Evolutionary conservation across 2,888 invertebrate genomes (phyloP).

Genomic region (Philereme vetulata): DNA sequence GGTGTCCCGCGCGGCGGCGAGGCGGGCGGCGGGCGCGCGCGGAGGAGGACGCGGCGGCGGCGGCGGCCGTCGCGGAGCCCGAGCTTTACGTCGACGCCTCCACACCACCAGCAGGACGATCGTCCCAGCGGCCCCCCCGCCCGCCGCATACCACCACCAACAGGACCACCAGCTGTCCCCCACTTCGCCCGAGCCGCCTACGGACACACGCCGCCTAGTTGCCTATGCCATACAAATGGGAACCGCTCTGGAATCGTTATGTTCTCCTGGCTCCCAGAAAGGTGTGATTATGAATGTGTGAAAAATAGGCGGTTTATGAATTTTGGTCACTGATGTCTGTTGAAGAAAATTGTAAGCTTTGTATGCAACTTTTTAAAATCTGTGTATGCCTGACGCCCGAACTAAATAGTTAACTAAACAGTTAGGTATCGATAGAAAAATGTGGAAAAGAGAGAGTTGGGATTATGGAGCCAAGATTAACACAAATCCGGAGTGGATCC

Average conservation of each 20-base stretch:
- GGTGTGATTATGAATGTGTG: background rate
- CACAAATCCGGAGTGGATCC: slow-evolving; percentile 25
- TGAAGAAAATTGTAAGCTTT: background rate
- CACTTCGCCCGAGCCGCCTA: slow-evolving; percentile 47
- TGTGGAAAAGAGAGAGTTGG: background rate
- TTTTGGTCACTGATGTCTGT: background rate
- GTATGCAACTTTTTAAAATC: background rate
- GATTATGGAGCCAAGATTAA: slow-evolving; percentile 28
- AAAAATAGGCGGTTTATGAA: too few species aligned
- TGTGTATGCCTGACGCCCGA: background rate
- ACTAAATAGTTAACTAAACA: background rate
- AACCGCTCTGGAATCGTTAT: slow-evolving; percentile 24
- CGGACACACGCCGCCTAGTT: slow-evolving; percentile 54
- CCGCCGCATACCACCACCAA: slow-evolving; percentile 41
- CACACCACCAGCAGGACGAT: slow-evolving; percentile 49
- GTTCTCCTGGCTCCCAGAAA: slow-evolving; percentile 25
- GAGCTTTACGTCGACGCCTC: slow-evolving; percentile 50
- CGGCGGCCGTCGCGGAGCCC: slow-evolving; percentile 50
- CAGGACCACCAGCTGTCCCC: slow-evolving; percentile 21
- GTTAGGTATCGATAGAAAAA: background rate
- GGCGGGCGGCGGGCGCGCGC: slow-evolving; percentile 70
- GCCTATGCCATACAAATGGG: slow-evolving; percentile 30
- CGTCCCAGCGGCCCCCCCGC: slow-evolving; percentile 56
- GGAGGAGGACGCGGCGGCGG: slow-evolving; percentile 61
- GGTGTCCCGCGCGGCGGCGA: slow-evolving; percentile 62